Evolutionary conservation across 2,888 invertebrate genomes (phyloP).

Genomic region (Noctuana brunneofusca): DNA sequence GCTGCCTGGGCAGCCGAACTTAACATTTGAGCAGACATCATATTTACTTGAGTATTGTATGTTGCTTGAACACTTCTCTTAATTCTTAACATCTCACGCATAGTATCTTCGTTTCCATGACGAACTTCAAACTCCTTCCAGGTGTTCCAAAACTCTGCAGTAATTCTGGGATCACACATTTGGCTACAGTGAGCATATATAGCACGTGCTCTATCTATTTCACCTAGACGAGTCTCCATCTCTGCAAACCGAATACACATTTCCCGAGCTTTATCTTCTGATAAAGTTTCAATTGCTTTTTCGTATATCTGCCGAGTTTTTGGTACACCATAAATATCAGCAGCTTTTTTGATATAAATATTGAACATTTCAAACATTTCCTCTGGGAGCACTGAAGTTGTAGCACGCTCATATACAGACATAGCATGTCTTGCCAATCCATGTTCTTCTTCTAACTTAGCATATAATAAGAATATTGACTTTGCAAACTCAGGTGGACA

Average conservation of each 20-base stretch:
- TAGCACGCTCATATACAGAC: slow-evolving; percentile 99
- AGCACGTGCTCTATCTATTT: slow-evolving; percentile 98
- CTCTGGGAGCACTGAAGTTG: slow-evolving; percentile 94
- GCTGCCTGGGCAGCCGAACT: slow-evolving; percentile 87
- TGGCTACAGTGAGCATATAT: slow-evolving; percentile 99
- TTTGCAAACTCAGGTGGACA: slow-evolving; percentile 99
- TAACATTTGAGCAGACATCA: slow-evolving; percentile 99
- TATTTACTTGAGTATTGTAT: slow-evolving; percentile 99
- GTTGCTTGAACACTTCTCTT: slow-evolving; percentile 98
- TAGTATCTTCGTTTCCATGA: slow-evolving; percentile 99
- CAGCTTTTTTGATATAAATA: slow-evolving; percentile 98
- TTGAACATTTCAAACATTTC: slow-evolving; percentile 99
- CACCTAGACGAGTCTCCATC: slow-evolving; percentile 98
- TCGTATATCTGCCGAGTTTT: slow-evolving; percentile 98
- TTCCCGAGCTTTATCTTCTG: slow-evolving; percentile 94
- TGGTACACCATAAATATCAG: slow-evolving; percentile 98
- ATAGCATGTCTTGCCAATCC: slow-evolving; percentile 98
- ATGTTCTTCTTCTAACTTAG: slow-evolving; percentile 98
- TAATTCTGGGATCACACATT: slow-evolving; percentile 99
- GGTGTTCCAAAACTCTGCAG: slow-evolving; percentile 97
- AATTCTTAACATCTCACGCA: slow-evolving; percentile 98
- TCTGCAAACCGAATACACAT: slow-evolving; percentile 99
- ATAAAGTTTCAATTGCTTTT: slow-evolving; percentile 96
- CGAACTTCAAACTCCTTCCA: slow-evolving; percentile 99
- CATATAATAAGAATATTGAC: slow-evolving; percentile 96